Evolutionary conservation across 2,888 invertebrate genomes (phyloP).

Genomic region (Pachycephus smyrnensis): DNA sequence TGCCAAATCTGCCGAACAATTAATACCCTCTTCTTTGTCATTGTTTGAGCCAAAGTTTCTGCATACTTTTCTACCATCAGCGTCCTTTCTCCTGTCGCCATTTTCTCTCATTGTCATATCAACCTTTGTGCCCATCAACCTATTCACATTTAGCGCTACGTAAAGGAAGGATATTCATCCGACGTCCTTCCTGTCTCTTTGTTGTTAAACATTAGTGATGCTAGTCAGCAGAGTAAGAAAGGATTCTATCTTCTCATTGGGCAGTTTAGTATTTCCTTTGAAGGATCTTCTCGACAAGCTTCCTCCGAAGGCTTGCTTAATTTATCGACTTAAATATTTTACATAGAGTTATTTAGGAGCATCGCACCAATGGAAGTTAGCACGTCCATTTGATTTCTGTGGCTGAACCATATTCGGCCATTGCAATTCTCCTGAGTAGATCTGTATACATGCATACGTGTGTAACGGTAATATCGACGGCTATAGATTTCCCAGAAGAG

Average conservation of each 20-base stretch:
- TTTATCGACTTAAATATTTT: background rate
- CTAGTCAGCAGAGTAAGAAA: background rate
- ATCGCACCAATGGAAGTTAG: background rate
- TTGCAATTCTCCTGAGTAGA: too few relatives aligned
- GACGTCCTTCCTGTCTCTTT: background rate
- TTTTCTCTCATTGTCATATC: background rate
- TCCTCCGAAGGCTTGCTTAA: background rate
- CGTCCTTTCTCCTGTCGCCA: background rate
- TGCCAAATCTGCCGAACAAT: background rate
- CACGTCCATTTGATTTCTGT: background rate
- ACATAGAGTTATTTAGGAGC: background rate
- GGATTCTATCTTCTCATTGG: background rate
- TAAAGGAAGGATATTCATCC: background rate
- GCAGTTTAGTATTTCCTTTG: background rate
- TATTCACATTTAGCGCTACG: background rate
- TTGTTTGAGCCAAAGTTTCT: background rate
- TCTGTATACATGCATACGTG: background rate
- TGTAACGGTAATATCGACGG: background rate
- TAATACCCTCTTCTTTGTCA: background rate
- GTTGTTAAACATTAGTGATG: background rate
- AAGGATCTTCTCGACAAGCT: too few relatives aligned
- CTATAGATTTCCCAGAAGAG: background rate
- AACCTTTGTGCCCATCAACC: background rate
- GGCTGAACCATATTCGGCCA: background rate
- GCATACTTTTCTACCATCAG: background rate